Conservation (phyloP, 2,888 invertebrate genomes). For the Eupeodes luniger region DNA sequence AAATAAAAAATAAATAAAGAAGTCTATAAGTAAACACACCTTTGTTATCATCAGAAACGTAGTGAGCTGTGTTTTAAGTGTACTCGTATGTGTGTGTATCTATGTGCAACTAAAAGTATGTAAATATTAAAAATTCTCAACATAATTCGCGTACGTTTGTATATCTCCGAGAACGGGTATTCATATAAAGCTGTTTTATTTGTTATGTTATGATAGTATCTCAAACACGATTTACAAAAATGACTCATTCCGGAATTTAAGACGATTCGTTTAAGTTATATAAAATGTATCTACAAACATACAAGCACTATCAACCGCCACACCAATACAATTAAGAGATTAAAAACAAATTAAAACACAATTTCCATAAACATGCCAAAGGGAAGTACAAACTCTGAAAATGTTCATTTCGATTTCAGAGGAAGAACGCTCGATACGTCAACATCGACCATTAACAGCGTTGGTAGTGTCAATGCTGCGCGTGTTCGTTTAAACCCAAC, state of each 20-base stretch:
- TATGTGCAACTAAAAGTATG: not conserved
- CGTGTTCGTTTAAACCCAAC: slow-evolving; percentile 38
- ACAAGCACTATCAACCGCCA: slow-evolving; percentile 22
- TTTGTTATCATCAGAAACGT: slow-evolving; percentile 36
- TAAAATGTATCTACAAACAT: not conserved
- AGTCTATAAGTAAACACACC: slow-evolving; percentile 36
- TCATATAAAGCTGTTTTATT: too few relatives aligned
- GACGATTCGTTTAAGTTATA: slow-evolving; percentile 37
- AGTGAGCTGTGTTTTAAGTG: not conserved
- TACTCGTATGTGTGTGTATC: not conserved
- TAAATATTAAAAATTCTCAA: slow-evolving; percentile 44
- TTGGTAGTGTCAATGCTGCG: slow-evolving; percentile 6
- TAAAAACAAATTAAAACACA: slow-evolving; percentile 26
- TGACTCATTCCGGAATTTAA: slow-evolving; percentile 70
- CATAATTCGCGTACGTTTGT: slow-evolving; percentile 38
- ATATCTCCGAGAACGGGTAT: not conserved
- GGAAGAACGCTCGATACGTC: slow-evolving; percentile 52
- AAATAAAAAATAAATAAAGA: too few relatives aligned
- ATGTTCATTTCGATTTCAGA: slow-evolving; percentile 59
- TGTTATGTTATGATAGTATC: slow-evolving; percentile 49
- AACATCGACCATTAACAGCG: slow-evolving; percentile 54
- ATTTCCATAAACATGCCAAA: slow-evolving; percentile 64
- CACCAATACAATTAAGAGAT: slow-evolving; percentile 74
- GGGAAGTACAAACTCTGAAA: slow-evolving; percentile 61
- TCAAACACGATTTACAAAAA: slow-evolving; percentile 47